Conservation (phyloP, 2,797 vertebrate genomes). For the Gallirallus australis region DNA sequence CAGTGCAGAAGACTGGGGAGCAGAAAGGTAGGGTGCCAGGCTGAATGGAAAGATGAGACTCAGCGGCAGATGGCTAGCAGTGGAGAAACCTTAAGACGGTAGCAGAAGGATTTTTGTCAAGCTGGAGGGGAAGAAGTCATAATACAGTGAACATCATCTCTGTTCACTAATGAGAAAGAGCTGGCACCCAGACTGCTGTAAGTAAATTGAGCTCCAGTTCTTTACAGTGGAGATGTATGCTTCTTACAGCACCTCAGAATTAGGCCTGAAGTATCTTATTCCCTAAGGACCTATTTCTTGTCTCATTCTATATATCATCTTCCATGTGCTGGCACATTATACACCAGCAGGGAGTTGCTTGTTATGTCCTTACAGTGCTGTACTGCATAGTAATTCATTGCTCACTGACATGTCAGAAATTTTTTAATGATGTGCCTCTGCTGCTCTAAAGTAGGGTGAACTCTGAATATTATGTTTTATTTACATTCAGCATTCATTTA, state of each 20-base stretch:
- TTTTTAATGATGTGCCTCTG: not conserved
- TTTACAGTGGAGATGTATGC: not conserved
- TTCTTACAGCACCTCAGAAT: not conserved
- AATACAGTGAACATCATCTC: not conserved
- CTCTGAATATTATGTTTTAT: not conserved
- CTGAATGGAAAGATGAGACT: not conserved
- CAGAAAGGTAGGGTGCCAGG: not conserved
- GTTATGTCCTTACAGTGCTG: not conserved
- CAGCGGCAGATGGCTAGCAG: not conserved
- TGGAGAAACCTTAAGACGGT: not conserved
- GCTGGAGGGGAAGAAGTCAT: not conserved
- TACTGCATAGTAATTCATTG: not conserved
- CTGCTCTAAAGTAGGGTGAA: not conserved
- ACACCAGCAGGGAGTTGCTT: not conserved
- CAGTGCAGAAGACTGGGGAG: not conserved
- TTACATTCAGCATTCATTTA: not conserved
- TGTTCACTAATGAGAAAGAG: constrained; percentile 9
- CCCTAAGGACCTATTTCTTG: not conserved
- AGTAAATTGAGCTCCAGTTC: not conserved
- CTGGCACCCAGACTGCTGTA: not conserved
- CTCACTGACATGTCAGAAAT: not conserved
- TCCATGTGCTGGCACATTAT: not conserved
- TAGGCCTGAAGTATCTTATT: not conserved
- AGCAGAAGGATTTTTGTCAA: not conserved
- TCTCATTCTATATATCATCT: not conserved